These are phyloP conservation scores for Byasa hedistus DNA, from an alignment of 2,888 invertebrate genomes.

Conservation along the genomic window DNA sequence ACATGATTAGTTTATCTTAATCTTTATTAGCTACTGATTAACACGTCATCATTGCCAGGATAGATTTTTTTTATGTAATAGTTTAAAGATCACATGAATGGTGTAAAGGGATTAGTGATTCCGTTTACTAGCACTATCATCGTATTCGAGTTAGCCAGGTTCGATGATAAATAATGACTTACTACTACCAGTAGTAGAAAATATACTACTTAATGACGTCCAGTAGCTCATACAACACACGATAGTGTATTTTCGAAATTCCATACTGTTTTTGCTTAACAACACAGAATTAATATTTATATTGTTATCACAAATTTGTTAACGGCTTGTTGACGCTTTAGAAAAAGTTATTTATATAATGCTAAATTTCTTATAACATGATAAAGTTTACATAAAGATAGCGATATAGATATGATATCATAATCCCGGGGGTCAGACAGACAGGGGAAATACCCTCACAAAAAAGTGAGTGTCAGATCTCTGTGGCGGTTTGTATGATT, in stretches of 20 bases:
- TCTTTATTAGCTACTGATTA: background rate
- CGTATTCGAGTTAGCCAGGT: constrained; percentile 64
- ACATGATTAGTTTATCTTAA: background rate
- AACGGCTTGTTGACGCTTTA: background rate
- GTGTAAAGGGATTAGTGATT: constrained; percentile 59
- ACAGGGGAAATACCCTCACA: background rate
- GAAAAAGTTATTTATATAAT: too few relatives aligned
- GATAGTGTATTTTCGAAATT: constrained; percentile 27
- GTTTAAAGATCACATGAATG: constrained; percentile 56
- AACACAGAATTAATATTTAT: background rate
- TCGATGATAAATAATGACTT: constrained; percentile 47
- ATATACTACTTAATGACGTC: constrained; percentile 42
- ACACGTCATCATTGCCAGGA: background rate
- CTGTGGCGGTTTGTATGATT: background rate
- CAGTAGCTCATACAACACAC: constrained; percentile 37
- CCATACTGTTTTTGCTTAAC: background rate
- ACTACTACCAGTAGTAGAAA: too few relatives aligned
- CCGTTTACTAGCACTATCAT: constrained; percentile 59
- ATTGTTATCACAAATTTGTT: constrained; percentile 1
- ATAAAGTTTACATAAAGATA: background rate
- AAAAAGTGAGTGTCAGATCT: background rate
- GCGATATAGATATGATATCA: background rate
- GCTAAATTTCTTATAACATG: background rate
- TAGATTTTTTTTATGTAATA: constrained; percentile 26
- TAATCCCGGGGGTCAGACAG: background rate